Evolutionary conservation across 2,797 vertebrate genomes (phyloP).

Genomic region (Dallia pectoralis): DNA sequence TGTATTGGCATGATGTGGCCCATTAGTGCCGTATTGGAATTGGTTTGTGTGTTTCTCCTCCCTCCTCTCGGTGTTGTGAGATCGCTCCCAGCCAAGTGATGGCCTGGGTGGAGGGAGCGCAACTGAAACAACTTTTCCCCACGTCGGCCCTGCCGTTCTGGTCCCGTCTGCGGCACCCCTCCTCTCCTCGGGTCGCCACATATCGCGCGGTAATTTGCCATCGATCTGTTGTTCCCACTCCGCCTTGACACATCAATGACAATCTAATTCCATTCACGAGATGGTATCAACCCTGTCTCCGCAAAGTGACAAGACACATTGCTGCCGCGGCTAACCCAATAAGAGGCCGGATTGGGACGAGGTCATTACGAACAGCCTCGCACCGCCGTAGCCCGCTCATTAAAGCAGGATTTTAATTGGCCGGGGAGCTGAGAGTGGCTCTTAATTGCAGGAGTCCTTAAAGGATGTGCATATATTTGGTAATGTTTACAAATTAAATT

Average conservation of each 20-base stretch:
- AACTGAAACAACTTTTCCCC: conserved; percentile 57
- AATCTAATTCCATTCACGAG: conserved; percentile 80
- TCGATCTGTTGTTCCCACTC: conserved; percentile 81
- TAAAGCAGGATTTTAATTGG: conserved; percentile 69
- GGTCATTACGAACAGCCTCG: conserved; percentile 62
- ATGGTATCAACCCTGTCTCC: conserved; percentile 75
- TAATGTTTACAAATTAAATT: neutral
- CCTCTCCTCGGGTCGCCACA: conserved; percentile 35
- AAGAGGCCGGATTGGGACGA: conserved; percentile 74
- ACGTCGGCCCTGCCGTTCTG: conserved; percentile 14
- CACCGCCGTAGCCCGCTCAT: conserved; percentile 64
- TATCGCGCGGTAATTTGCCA: conserved; percentile 66
- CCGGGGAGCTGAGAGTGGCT: conserved; percentile 39
- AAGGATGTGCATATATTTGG: conserved; percentile 24
- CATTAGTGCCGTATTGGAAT: conserved; percentile 86
- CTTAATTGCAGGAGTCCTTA: conserved; percentile 31
- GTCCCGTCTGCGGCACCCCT: conserved; percentile 48
- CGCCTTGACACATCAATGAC: conserved; percentile 77
- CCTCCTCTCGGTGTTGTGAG: conserved; percentile 58
- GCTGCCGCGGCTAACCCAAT: conserved; percentile 75
- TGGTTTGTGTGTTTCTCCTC: conserved; percentile 70
- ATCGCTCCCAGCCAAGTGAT: conserved; percentile 76
- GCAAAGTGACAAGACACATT: conserved; percentile 84
- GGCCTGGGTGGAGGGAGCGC: conserved; percentile 39
- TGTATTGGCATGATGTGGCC: conserved; percentile 86